phyloP scores from a whole-genome alignment of 2,113 vertebrate species.

The Phalacrocorax brasilianus region DNA sequence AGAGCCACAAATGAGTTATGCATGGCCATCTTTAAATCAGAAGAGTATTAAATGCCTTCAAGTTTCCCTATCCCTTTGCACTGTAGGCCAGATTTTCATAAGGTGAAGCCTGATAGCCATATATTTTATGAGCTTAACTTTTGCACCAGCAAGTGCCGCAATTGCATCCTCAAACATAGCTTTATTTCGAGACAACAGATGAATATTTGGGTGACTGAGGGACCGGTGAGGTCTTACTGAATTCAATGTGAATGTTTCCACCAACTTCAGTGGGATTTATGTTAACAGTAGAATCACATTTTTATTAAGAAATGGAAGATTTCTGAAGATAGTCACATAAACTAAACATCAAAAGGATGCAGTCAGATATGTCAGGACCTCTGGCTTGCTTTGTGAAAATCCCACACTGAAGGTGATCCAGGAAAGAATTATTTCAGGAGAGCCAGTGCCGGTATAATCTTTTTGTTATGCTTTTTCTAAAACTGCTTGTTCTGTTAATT shows the following conservation, averaged over 20 bases:
- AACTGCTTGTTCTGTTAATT: background rate
- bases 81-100: background rate
- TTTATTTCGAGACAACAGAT: background rate
- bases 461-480: background rate
- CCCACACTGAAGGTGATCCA: background rate
- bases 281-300: background rate
- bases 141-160: background rate
- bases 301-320: background rate
- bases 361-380: background rate
- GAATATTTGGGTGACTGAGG: background rate
- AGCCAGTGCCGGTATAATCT: background rate
- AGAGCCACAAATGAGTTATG: constrained; percentile 22
- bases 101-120: background rate
- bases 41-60: background rate
- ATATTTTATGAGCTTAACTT: constrained; percentile 5
- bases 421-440: background rate
- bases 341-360: background rate
- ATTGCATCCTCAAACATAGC: background rate
- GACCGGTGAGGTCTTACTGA: background rate
- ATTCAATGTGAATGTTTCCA: background rate
- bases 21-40: constrained; percentile 18
- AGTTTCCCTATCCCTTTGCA: background rate
- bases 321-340: background rate
- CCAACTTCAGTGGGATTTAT: background rate
- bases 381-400: background rate